Evolutionary conservation across 2,888 invertebrate species (phyloP), one percentile per base, ranked within the genome.

Genomic region (Achlya flavicornis): DNA sequence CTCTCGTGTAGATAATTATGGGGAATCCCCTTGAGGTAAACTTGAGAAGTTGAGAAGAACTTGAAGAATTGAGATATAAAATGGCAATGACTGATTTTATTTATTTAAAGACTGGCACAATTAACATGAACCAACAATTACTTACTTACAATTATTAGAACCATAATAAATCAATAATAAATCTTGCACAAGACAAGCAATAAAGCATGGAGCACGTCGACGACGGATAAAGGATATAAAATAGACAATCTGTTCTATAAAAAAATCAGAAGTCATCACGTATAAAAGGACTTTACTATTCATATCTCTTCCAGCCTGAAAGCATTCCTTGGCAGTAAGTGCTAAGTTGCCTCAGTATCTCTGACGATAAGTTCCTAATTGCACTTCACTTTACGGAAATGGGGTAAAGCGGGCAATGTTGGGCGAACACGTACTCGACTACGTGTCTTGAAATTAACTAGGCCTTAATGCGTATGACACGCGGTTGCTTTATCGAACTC

Each of bases 321-420:
- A 58, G 67, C 66, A 62, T 66, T 72, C 62, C 35, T 64, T 64
- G 71, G 67, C 70, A 68, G 74, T 81, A 75, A 83, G 81, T 78
- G 76, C 78, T 73, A 81, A 83, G 80, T 81, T 78, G 79, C 76
- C 73, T 71, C 74, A 78, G 84, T 85, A 84, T 84, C 84, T 83
- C 78, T 72, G 75, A 79, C 84, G 86, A 87, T 89, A 88, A 90
- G 86, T 90, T 88, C 85, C 85, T 90, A 89, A 90, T 90, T 90
- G 89, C 86, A 88, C 89, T 89, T 84, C 83, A 83, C 83, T 86
- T 76, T 72, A 76, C 81, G 85, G 88, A 87, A 88, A 88, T 87
- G 83, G 87, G 82, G 80, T 83, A 83, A 83, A 81, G 81, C 84
- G 81, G 80, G 80, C 83, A 80, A 78, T 79, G 79, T 78, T 71